Evolutionary conservation across 2,888 invertebrate genomes (phyloP).

Genomic region (Perithous albicinctus): DNA sequence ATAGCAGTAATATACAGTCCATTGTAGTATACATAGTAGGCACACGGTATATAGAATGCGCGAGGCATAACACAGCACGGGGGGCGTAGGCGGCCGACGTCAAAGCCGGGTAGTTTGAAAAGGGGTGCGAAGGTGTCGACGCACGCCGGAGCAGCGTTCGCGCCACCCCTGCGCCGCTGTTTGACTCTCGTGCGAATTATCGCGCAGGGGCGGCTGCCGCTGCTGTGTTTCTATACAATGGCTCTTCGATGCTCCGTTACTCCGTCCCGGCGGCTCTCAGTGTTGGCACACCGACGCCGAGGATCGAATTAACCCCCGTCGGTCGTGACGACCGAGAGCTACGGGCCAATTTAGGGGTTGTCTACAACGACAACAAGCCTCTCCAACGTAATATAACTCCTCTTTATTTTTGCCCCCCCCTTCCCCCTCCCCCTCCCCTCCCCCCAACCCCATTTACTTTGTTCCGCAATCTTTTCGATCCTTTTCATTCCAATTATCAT

Average conservation of each 20-base stretch:
- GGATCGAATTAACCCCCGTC: conserved; percentile 75
- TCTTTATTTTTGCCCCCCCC: conserved; percentile 12
- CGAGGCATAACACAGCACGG: conserved; percentile 19
- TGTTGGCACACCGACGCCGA: conserved; percentile 21
- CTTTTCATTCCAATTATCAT: background rate
- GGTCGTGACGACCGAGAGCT: conserved; percentile 72
- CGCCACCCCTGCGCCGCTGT: conserved; percentile 41
- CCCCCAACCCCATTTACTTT: background rate
- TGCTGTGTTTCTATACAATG: conserved; percentile 32
- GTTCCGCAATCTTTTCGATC: background rate
- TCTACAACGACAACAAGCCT: conserved; percentile 31
- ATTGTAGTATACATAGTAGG: background rate
- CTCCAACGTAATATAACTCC: conserved; percentile 9
- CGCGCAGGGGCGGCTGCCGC: conserved; percentile 67
- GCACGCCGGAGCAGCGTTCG: conserved; percentile 31
- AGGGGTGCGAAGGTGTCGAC: conserved; percentile 60
- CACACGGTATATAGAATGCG: conserved; percentile 1
- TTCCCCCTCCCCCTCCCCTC: no score
- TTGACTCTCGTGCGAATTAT: conserved; percentile 73
- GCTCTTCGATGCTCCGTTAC: conserved; percentile 22
- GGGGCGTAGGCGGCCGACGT: conserved; percentile 30
- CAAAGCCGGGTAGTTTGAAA: conserved; percentile 40
- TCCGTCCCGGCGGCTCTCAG: conserved; percentile 7
- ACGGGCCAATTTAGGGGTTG: conserved; percentile 73
- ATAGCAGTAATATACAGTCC: conserved; percentile 18